Conservation (phyloP, 2,797 vertebrate species). For the Pelochelys cantorii region DNA sequence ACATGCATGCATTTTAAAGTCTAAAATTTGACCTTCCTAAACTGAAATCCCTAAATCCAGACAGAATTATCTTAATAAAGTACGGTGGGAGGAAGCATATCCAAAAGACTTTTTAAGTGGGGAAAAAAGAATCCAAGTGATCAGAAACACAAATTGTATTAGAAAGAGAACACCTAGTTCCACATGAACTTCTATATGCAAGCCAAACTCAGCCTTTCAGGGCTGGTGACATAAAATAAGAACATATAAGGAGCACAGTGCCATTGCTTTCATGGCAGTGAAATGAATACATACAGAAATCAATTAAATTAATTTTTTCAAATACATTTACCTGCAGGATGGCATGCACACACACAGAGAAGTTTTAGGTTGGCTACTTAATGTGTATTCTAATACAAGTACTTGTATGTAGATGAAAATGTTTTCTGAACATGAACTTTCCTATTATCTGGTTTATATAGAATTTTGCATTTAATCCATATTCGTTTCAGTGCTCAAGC, state of each 20-base stretch:
- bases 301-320: neutral
- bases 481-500: neutral
- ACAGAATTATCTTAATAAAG: neutral
- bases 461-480: neutral
- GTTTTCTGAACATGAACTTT: neutral
- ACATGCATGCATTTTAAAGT: neutral
- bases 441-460: neutral
- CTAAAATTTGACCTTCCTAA: neutral
- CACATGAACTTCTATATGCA: neutral
- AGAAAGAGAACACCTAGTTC: neutral
- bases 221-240: neutral
- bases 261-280: neutral
- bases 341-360: rapidly evolving
- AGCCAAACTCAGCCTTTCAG: neutral
- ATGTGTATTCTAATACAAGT: neutral
- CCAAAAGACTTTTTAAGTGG: neutral
- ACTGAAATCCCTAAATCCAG: neutral
- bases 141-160: neutral
- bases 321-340: neutral
- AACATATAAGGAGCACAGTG: neutral
- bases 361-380: neutral
- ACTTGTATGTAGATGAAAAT: neutral
- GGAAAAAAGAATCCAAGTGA: neutral
- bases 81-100: neutral
- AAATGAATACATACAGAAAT: neutral